Percentiles rank a stretch among this genome's conserved stretches.
phyloP scores from a whole-genome alignment of 2,113 vertebrate species.

The Scopus umbretta region DNA sequence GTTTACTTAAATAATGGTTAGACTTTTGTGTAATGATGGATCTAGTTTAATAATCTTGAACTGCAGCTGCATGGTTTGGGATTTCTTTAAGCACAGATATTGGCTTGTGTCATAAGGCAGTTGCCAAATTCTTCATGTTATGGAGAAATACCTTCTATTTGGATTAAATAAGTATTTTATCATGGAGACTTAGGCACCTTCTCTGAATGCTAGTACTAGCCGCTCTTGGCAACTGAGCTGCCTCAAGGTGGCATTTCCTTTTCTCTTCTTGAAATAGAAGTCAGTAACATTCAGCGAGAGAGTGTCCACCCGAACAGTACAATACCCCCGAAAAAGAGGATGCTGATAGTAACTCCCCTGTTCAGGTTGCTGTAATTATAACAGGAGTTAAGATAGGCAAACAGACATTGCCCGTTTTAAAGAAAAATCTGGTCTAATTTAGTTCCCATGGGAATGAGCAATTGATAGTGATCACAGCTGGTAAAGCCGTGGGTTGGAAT shows the following conservation, averaged over 20 bases:
- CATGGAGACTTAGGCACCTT: background rate
- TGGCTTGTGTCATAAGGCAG: background rate
- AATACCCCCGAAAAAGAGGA: background rate
- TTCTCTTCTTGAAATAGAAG: background rate
- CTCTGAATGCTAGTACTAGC: background rate
- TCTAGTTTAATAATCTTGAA: background rate
- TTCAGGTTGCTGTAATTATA: background rate
- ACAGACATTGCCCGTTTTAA: background rate
- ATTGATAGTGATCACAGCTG: background rate
- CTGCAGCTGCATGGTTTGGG: background rate
- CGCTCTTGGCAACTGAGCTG: background rate
- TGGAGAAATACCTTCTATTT: background rate
- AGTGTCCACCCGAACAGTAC: fast-evolving
- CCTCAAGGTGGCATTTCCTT: background rate
- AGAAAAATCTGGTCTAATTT: background rate
- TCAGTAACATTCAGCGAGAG: background rate
- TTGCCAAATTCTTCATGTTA: background rate
- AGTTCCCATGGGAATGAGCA: background rate
- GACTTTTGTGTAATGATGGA: background rate
- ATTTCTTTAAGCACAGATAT: background rate
- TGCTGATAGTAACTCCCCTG: too few relatives aligned
- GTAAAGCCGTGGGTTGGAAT: background rate
- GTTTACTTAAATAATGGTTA: background rate
- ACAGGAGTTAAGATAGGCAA: background rate
- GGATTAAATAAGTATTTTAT: background rate